Base-by-base conservation (phyloP, 2,888 invertebrate species). In the Zelleria hepariella region DNA sequence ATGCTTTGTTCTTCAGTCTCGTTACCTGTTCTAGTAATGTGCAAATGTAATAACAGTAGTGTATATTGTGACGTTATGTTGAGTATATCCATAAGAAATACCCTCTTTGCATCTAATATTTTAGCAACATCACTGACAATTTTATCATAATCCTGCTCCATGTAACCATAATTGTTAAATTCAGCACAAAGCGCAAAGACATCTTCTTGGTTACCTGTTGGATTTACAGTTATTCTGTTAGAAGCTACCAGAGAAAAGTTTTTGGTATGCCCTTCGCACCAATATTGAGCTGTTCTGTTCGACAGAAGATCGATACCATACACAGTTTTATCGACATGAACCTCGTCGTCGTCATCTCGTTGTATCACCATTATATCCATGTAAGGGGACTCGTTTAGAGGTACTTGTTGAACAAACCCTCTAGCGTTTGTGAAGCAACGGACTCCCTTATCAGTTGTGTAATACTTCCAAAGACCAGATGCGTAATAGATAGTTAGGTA, bases 351-450 rank as follows among this genome's bases (percentile, higher is more conserved):
- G n/a, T 25, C 24, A 25, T 53, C 25, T 61, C 27, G 25, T 58
- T 62, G 10, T 4, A 55, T 32, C 47, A 63, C 58, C 55, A 56
- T 62, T 27, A 70, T 26, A 62, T 70, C 68, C 58, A 77, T 62
- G 59, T 71, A 67, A 2, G 84, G 78, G 3, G 72, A 61, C 56
- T 88, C 73, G 60, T 82, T 77, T 6, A 90, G 69, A 63, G 89
- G 75, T 0, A 91, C 82, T 3, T 78, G 80, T 63, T 73, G 82
- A 23, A 87, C 78, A 63, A 91, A 82, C 4, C 90, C 90, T 65
- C 88, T 84, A 0, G 91, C 90, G 67, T 92, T 89, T 2, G 92
- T 91, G 69, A 91, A 92, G 69, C 93, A 93, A 66, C 89, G 89
- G 54, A 92, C 80, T 4, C 90, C 90, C 63, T 77, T 81, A 61